A percentile compares a stretch with the other conserved stretches of the same genome.
phyloP scores from a whole-genome alignment of 2,888 invertebrate genomes.

The Hyles lineata region DNA sequence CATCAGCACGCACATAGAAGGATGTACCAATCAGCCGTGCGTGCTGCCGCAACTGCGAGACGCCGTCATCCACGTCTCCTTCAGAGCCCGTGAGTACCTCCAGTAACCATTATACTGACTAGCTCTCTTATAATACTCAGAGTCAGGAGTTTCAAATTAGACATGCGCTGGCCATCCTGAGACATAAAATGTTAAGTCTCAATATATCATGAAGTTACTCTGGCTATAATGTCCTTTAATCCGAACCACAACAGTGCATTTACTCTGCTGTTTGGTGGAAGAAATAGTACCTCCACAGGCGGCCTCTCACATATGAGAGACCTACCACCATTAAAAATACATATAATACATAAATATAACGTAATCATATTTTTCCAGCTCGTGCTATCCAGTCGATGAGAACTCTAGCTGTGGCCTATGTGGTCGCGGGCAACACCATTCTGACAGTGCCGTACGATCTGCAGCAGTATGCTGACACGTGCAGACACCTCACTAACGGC shows the following conservation, averaged over 20 bases:
- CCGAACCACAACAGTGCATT: no score
- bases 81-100: constrained; percentile 24
- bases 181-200: no score
- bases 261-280: no score
- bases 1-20: constrained; percentile 50
- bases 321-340: no score
- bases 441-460: constrained; percentile 50
- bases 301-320: no score
- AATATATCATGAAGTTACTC: no score
- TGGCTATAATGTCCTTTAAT: no score
- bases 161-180: no score
- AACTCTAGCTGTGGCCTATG: constrained; percentile 51
- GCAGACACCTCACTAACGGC: constrained; percentile 59
- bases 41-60: constrained; percentile 47
- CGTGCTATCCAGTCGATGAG: constrained; percentile 45
- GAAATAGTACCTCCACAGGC: no score
- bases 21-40: constrained; percentile 55
- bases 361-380: constrained; percentile 42
- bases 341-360: background rate
- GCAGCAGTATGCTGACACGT: constrained; percentile 48
- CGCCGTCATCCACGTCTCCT: constrained; percentile 52
- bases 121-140: no score
- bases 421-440: constrained; percentile 35
- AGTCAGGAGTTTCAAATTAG: no score
- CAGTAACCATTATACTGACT: background rate